Conservation (phyloP, 2,797 vertebrate species). For the Myotis myotis region DNA sequence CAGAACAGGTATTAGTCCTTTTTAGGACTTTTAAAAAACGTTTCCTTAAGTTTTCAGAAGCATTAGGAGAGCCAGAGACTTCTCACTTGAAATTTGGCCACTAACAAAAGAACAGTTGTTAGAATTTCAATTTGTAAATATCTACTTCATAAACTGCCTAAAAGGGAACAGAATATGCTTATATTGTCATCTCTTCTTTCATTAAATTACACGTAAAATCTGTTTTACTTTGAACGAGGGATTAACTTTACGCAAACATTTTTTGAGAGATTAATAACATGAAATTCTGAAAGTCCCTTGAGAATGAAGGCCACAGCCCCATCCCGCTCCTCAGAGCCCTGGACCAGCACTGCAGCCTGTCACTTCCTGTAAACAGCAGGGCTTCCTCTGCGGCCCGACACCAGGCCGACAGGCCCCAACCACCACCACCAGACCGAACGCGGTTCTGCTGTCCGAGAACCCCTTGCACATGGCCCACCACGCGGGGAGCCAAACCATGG, state of each 20-base stretch:
- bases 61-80: not conserved
- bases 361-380: not conserved
- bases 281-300: not conserved
- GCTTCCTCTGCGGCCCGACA: not conserved
- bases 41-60: not conserved
- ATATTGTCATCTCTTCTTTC: not conserved
- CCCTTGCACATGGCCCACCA: too few relatives aligned
- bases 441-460: accelerated
- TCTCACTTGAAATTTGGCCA: not conserved
- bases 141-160: not conserved
- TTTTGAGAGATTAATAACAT: not conserved
- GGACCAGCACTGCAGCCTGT: not conserved
- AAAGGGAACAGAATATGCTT: not conserved
- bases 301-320: not conserved
- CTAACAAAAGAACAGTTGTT: not conserved
- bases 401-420: too few relatives aligned
- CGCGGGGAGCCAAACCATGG: not conserved
- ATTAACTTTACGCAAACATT: not conserved
- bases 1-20: not conserved
- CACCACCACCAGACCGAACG: not conserved
- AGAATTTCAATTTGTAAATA: not conserved
- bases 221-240: not conserved
- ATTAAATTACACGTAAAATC: not conserved
- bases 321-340: not conserved
- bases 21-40: not conserved